A percentile compares a stretch with the other conserved stretches of the same genome.
These are phyloP conservation scores for Sminthurinus aureus DNA, from an alignment of 2,888 invertebrate species.

Conservation along the genomic window DNA sequence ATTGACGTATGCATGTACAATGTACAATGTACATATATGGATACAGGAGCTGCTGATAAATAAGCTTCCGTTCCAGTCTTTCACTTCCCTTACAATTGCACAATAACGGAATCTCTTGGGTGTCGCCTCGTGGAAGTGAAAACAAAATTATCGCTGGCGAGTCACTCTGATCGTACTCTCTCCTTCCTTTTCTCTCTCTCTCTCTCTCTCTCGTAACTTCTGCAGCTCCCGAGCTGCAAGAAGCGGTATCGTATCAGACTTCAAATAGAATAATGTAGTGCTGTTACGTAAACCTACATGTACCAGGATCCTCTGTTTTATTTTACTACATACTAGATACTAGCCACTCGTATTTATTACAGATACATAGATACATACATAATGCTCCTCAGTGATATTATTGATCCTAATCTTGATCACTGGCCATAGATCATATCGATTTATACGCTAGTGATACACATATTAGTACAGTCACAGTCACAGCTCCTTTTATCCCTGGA, in stretches of 20 bases:
- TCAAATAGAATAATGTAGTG: too few species aligned
- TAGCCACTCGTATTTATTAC: not conserved
- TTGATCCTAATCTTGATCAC: slow-evolving; percentile 35
- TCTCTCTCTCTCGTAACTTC: not conserved
- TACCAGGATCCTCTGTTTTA: too few species aligned
- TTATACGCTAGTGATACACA: not conserved
- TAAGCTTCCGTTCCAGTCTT: slow-evolving; percentile 19
- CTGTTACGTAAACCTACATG: not conserved
- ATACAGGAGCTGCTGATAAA: not conserved
- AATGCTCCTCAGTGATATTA: slow-evolving; percentile 14
- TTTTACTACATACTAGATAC: not conserved
- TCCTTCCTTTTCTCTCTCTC: not conserved
- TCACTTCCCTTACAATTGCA: slow-evolving; percentile 30
- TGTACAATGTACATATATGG: not conserved
- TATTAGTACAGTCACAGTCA: not conserved
- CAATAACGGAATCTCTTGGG: slow-evolving; percentile 58
- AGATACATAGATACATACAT: not conserved
- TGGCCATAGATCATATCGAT: slow-evolving; percentile 26
- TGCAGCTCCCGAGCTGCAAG: too few species aligned
- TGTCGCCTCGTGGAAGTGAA: slow-evolving; percentile 45
- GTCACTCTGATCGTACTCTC: slow-evolving; percentile 23
- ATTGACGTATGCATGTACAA: not conserved
- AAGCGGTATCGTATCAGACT: too few species aligned
- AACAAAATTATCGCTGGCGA: slow-evolving; percentile 40
- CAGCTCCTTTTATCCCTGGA: too few species aligned